Evolutionary conservation across 2,888 invertebrate species (phyloP).

Genomic region (Pegoplata infirma): DNA sequence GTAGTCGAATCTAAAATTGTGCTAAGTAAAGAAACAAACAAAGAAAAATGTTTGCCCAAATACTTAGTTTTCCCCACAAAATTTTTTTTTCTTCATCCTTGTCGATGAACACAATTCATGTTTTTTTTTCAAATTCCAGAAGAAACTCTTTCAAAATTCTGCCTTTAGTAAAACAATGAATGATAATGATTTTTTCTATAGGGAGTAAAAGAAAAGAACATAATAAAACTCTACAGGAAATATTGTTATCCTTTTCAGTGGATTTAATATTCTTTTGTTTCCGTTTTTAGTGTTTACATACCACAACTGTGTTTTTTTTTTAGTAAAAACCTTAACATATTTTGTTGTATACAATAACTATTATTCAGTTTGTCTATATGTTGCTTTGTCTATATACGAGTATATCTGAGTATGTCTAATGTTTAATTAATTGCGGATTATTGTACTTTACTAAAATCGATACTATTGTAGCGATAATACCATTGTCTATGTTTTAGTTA

Average conservation of each 20-base stretch:
- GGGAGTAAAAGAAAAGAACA: background rate
- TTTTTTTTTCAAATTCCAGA: background rate
- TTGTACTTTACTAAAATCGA: constrained; percentile 41
- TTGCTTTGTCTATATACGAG: background rate
- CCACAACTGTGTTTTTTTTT: constrained; percentile 3
- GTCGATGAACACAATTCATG: too few relatives aligned
- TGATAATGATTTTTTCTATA: constrained; percentile 1
- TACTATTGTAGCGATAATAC: constrained; percentile 34
- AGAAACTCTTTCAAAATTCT: background rate
- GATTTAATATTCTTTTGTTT: background rate
- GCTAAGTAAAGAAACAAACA: too few relatives aligned
- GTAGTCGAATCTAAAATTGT: too few relatives aligned
- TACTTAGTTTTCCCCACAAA: too few relatives aligned
- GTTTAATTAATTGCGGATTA: constrained; percentile 50
- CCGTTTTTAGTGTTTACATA: constrained; percentile 6
- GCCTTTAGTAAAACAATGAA: background rate
- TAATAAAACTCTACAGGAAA: background rate
- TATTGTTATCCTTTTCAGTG: background rate
- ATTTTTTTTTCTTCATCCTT: too few relatives aligned
- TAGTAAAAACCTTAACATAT: constrained; percentile 11
- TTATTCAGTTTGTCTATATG: background rate
- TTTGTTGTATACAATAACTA: too few relatives aligned
- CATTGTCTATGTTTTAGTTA: background rate
- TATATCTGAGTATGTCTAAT: constrained; percentile 31
- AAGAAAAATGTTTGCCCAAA: too few relatives aligned